These are phyloP conservation scores for Lepidocyrtinus sp. DNA, from an alignment of 2,888 invertebrate genomes.

Conservation along the genomic window DNA sequence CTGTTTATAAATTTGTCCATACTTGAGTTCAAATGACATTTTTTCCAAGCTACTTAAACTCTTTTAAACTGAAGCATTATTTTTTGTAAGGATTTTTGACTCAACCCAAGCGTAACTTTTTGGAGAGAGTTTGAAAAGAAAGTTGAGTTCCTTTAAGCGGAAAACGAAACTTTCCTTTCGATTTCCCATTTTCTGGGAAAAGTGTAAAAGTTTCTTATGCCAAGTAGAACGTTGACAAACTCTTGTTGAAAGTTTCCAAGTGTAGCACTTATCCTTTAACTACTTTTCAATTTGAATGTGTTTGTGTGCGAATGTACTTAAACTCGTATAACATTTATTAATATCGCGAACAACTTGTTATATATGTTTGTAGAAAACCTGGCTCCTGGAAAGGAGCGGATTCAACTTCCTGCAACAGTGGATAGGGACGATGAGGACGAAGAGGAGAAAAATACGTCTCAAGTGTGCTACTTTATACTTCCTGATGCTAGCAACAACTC, in stretches of 20 bases:
- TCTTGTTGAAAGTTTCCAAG: background rate
- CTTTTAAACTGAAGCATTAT: too few relatives aligned
- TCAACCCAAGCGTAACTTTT: too few relatives aligned
- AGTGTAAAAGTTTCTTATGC: background rate
- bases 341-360: too few relatives aligned
- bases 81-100: too few relatives aligned
- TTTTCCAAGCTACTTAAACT: too few relatives aligned
- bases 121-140: background rate
- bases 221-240: background rate
- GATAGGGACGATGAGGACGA: slow-evolving; percentile 89
- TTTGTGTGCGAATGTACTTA: background rate
- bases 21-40: too few relatives aligned
- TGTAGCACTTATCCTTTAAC: background rate
- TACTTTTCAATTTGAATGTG: background rate
- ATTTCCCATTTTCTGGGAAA: background rate
- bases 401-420: slow-evolving; percentile 84
- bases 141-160: background rate
- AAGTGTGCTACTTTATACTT: slow-evolving; percentile 95
- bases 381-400: slow-evolving; percentile 78
- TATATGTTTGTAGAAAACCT: slow-evolving; percentile 75
- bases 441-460: slow-evolving; percentile 81
- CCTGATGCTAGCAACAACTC: slow-evolving; percentile 79
- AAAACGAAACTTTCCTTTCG: background rate
- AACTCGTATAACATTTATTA: too few relatives aligned
- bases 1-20: too few relatives aligned